Percentiles rank a stretch among this genome's conserved stretches.
These are phyloP conservation scores for Crotophaga sulcirostris DNA, from an alignment of 2,113 vertebrate species.

Conservation along the genomic window DNA sequence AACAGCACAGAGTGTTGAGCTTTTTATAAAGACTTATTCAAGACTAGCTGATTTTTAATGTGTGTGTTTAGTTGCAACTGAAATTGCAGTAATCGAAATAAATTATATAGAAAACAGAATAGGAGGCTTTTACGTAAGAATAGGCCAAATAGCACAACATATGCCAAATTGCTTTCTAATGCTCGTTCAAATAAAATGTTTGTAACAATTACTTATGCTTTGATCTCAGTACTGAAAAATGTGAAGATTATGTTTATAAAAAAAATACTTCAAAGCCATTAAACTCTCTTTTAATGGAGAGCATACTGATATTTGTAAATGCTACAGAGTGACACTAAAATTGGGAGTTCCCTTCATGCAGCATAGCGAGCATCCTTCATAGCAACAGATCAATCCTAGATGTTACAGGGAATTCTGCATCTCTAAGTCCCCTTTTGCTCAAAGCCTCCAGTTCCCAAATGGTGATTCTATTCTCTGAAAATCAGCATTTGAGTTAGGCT, in stretches of 20 bases:
- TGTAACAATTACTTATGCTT: not conserved
- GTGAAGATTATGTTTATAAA: slow-evolving; percentile 3
- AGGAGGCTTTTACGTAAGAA: not conserved
- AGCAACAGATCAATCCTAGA: not conserved
- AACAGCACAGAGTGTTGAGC: not conserved
- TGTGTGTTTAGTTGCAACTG: not conserved
- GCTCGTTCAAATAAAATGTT: not conserved
- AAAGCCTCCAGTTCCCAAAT: not conserved
- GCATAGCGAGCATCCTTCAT: not conserved
- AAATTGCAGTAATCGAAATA: slow-evolving; percentile 35
- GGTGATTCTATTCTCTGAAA: not conserved
- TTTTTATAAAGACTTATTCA: not conserved
- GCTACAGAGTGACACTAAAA: not conserved
- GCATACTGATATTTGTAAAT: not conserved
- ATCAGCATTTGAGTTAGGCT: not conserved
- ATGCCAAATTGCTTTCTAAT: not conserved
- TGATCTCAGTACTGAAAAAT: not conserved
- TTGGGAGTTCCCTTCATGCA: not conserved
- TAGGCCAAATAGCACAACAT: not conserved
- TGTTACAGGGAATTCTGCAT: not conserved
- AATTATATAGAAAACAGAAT: slow-evolving; percentile 3
- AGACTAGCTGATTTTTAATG: slow-evolving; percentile 15
- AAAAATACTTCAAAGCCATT: not conserved
- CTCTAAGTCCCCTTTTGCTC: not conserved
- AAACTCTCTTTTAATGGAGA: not conserved